A percentile compares a stretch with the other conserved stretches of the same genome.
Evolutionary conservation across 1,140 invertebrate species (phyloP).

Genomic region (Drosophila sucinea): DNA sequence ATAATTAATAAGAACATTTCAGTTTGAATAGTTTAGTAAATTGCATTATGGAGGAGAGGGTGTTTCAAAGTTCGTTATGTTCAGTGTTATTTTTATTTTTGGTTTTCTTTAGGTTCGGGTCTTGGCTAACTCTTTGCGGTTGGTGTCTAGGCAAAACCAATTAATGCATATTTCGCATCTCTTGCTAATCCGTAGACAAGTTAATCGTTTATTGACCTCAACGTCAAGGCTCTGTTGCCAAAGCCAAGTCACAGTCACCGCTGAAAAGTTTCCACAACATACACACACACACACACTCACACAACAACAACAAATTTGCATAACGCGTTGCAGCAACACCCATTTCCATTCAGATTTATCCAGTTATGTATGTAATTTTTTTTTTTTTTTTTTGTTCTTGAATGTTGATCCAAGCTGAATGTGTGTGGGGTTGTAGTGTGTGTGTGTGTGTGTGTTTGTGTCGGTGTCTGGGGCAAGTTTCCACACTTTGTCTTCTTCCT

Average conservation of each 20-base stretch:
- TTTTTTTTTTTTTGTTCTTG: background rate
- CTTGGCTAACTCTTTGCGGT: slow-evolving; percentile 24
- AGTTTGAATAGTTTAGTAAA: no score
- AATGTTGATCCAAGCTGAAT: slow-evolving; percentile 22
- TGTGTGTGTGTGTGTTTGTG: slow-evolving; percentile 14
- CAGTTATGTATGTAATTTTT: slow-evolving; percentile 1
- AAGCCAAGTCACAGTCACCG: slow-evolving; percentile 7
- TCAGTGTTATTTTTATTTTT: background rate
- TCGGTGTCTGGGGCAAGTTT: slow-evolving; percentile 18
- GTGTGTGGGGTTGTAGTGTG: slow-evolving; percentile 9
- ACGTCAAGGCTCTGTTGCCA: slow-evolving; percentile 1
- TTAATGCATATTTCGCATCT: slow-evolving; percentile 51
- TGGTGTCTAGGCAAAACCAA: slow-evolving; percentile 43
- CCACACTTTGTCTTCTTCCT: slow-evolving; percentile 16
- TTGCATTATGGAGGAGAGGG: no score
- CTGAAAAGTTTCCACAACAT: slow-evolving; percentile 2
- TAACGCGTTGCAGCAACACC: slow-evolving; percentile 60
- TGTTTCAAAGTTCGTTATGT: no score
- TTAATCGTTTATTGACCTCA: slow-evolving; percentile 79
- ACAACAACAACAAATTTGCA: slow-evolving; percentile 58
- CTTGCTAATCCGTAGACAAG: slow-evolving; percentile 73
- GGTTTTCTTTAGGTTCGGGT: slow-evolving; percentile 3
- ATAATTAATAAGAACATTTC: no score
- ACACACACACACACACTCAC: background rate
- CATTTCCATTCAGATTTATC: slow-evolving; percentile 31